Evolutionary conservation across 2,888 invertebrate species (phyloP), one percentile per base, ranked within the genome.

Genomic region (Zygothrica quintamaculata): DNA sequence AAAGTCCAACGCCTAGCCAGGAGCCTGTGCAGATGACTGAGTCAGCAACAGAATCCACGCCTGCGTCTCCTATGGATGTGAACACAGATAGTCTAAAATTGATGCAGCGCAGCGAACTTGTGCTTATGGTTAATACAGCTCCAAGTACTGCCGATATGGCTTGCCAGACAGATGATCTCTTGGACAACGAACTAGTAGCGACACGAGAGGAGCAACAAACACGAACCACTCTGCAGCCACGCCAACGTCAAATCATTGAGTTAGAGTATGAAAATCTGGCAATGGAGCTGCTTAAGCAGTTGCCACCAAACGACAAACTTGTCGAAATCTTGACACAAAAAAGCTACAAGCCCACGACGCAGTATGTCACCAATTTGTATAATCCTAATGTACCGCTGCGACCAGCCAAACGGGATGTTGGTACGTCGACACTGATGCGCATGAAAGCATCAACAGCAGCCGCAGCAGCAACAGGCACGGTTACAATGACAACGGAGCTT

Each of bases 251-350:
- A 39, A 93, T 94, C 72, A 96, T 96, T 88, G 96, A 96, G 90
- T 92, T 95, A 74, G 96, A 95, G 80, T 96, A 95, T 91, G 96
- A 96, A 87, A 92, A 93, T 79, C 92, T 95, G 67, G 93, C 93
- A 59, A 92, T 93, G 58, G 93, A 92, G 84, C 93, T 94, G 77
- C 91, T 93, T 48, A 93, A 92, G 85, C 93, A 94, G 77, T 91
- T 95, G 48, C 92, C 92, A 15, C 93, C 93, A 26, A 87, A 86
- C 48, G 94, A 95, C 84, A 93, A 93, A 85, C 92, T 95, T 58
- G 93, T 94, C 88, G 93, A 93, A 65, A 92, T 95, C 70, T 68
- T 90, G 57, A 88, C 84, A 77, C 91, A 91, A 53, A 89, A 89
- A 73, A 85, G 74, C 61, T 78, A 73, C 29, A 91, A 90, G 74